Base-by-base conservation (phyloP, 2,797 vertebrate genomes). In the Cyprinella venusta region DNA sequence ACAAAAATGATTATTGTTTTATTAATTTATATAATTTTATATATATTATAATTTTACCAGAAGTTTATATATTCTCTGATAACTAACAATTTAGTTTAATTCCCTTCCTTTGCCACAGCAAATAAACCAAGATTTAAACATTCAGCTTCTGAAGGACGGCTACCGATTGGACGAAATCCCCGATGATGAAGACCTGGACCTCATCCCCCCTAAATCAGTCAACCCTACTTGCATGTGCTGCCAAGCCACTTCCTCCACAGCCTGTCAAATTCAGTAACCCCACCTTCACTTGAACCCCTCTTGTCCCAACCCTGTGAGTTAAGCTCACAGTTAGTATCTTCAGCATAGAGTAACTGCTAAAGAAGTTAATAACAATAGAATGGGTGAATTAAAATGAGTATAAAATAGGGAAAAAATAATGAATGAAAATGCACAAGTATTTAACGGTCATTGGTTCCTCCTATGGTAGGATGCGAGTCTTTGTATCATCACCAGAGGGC, bases 71-170 rank as follows among this genome's bases (percentile, higher is more conserved):
- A 59, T 76, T 40, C 5, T 54, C n/a, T 50, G 21, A 30, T 72
- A 5, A 24, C 36, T 56, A 79, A 79, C 26, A n/a, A 16, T 36
- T 63, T 81, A 71, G 52, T 38, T 72, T 45, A 48, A 18, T 36
- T 40, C 5, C 24, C 8, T 74, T 48, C 19, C 6, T 63, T n/a
- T 81, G 0, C 89, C 91, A 87, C 94, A 99, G 98, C 98, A 99
- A 96, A 99, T 99, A 93, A 99, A 99, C 94, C 98, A 99, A 95
- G 98, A 99, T 93, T 95, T 99, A 94, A 99, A 99, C 93, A 99
- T 99, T 93, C 98, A 99, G 93, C 96, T 99, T 88, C 95, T 99
- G 89, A 99, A 99, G 91, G 98, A 99, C 1, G 98, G 98, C 26
- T 99, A 99, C 92, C 96, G 97, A 77, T 95, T 99, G 89, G 98